These are phyloP conservation scores for Sminthurinus signatus DNA, from an alignment of 1,140 invertebrate species.

Conservation along the genomic window DNA sequence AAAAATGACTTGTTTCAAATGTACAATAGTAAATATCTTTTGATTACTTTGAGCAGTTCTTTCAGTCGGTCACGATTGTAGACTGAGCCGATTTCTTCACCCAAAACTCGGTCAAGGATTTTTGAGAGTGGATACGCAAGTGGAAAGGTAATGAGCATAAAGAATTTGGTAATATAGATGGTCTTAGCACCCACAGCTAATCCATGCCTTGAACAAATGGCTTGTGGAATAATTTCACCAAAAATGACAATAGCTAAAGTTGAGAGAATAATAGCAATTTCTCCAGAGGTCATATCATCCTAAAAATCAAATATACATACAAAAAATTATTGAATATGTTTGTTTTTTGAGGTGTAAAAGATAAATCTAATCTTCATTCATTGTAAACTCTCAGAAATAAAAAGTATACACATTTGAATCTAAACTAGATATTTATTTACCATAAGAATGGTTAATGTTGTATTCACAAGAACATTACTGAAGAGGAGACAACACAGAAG, in stretches of 20 bases:
- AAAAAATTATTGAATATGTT: too few species aligned
- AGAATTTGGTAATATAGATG: constrained; percentile 55
- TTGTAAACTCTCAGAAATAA: too few species aligned
- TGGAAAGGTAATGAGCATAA: constrained; percentile 59
- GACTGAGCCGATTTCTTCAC: constrained; percentile 56
- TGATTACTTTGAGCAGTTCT: constrained; percentile 50
- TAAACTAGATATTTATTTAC: too few species aligned
- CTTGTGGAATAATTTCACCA: constrained; percentile 57
- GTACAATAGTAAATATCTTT: too few species aligned
- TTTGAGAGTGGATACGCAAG: constrained; percentile 58
- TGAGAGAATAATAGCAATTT: constrained; percentile 49
- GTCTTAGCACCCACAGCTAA: constrained; percentile 59
- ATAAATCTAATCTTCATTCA: too few species aligned
- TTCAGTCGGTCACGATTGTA: constrained; percentile 59
- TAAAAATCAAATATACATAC: too few species aligned
- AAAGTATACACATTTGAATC: too few species aligned
- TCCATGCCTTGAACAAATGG: constrained; percentile 57
- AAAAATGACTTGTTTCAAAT: too few species aligned
- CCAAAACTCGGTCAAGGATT: constrained; percentile 52
- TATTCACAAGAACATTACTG: constrained; percentile 61
- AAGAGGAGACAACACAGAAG: constrained; percentile 56
- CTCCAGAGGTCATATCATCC: constrained; percentile 55
- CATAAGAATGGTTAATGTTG: constrained; percentile 56
- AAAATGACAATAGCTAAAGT: constrained; percentile 58
- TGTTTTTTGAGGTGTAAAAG: too few species aligned